These are phyloP conservation scores for Embidobia sp. DNA, from an alignment of 2,888 invertebrate species.

Conservation along the genomic window DNA sequence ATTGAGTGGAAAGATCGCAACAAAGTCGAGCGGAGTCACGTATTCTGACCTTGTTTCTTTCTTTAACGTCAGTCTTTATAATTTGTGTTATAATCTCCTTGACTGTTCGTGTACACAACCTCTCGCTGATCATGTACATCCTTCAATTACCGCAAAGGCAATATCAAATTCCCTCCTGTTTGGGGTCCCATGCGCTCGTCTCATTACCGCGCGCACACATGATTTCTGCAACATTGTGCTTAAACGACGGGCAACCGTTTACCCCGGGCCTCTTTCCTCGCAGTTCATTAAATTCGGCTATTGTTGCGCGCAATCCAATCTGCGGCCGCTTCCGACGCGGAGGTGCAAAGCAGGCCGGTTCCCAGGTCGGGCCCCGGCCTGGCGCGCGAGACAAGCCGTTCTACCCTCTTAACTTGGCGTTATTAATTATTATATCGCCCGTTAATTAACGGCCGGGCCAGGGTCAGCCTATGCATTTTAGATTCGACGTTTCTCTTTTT, in stretches of 20 bases:
- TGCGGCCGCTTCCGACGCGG: slow-evolving; percentile 40
- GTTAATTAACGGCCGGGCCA: slow-evolving; percentile 67
- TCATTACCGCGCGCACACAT: slow-evolving; percentile 37
- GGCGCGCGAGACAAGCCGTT: slow-evolving; percentile 44
- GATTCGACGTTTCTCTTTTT: slow-evolving; percentile 52
- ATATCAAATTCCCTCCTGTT: slow-evolving; percentile 55
- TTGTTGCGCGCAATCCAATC: slow-evolving; percentile 38
- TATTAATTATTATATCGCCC: slow-evolving; percentile 71
- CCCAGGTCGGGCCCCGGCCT: slow-evolving; percentile 48
- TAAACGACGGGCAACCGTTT: slow-evolving; percentile 49
- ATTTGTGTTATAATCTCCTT: slow-evolving; percentile 47
- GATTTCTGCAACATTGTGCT: slow-evolving; percentile 46
- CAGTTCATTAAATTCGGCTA: slow-evolving; percentile 37
- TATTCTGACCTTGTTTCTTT: slow-evolving; percentile 52
- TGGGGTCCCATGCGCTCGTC: slow-evolving; percentile 37
- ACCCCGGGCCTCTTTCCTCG: slow-evolving; percentile 6
- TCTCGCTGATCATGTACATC: slow-evolving; percentile 50
- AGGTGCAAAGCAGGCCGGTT: slow-evolving; percentile 43
- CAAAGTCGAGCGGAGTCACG: slow-evolving; percentile 48
- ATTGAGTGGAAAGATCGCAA: slow-evolving; percentile 54
- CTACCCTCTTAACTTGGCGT: slow-evolving; percentile 57
- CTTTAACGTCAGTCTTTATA: slow-evolving; percentile 40
- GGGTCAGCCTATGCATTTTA: slow-evolving; percentile 53
- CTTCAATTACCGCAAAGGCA: slow-evolving; percentile 59
- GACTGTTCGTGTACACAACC: slow-evolving; percentile 52